These are phyloP conservation scores for Cheilosia urbana DNA, from an alignment of 2,888 invertebrate genomes.

Conservation along the genomic window DNA sequence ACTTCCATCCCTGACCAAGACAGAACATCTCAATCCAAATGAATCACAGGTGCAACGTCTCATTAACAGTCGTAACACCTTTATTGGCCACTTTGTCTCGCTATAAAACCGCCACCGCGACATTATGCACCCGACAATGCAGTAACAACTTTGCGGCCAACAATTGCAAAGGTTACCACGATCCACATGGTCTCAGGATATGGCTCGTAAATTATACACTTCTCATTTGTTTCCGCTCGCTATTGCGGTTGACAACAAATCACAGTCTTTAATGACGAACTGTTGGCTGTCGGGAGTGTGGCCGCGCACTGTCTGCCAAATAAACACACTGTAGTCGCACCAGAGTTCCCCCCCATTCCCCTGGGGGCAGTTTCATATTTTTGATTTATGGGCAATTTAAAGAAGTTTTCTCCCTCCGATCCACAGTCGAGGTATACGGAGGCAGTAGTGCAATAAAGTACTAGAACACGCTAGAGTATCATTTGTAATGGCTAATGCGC, in stretches of 20 bases:
- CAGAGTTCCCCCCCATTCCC: slow-evolving; percentile 2
- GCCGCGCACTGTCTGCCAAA: slow-evolving; percentile 30
- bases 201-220: slow-evolving; percentile 2
- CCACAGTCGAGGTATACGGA: neutral
- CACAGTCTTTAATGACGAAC: slow-evolving; percentile 55
- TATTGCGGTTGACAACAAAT: slow-evolving; percentile 60
- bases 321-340: slow-evolving; percentile 13
- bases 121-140: neutral
- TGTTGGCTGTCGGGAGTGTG: slow-evolving; percentile 27
- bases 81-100: slow-evolving; percentile 34
- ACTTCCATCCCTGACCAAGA: neutral
- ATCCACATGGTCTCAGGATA: neutral
- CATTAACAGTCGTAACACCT: slow-evolving; percentile 30
- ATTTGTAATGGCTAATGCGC: slow-evolving; percentile 72
- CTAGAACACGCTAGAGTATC: slow-evolving; percentile 68
- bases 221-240: slow-evolving; percentile 22
- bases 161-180: neutral
- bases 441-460: slow-evolving; percentile 40
- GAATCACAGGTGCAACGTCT: slow-evolving; percentile 22
- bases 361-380: slow-evolving; percentile 51
- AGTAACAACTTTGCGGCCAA: neutral
- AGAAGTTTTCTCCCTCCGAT: slow-evolving; percentile 37
- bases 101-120: slow-evolving; percentile 28
- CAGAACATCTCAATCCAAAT: neutral
- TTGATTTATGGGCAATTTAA: slow-evolving; percentile 63